phyloP scores from a whole-genome alignment of 2,113 vertebrate species.

The Willisornis vidua region DNA sequence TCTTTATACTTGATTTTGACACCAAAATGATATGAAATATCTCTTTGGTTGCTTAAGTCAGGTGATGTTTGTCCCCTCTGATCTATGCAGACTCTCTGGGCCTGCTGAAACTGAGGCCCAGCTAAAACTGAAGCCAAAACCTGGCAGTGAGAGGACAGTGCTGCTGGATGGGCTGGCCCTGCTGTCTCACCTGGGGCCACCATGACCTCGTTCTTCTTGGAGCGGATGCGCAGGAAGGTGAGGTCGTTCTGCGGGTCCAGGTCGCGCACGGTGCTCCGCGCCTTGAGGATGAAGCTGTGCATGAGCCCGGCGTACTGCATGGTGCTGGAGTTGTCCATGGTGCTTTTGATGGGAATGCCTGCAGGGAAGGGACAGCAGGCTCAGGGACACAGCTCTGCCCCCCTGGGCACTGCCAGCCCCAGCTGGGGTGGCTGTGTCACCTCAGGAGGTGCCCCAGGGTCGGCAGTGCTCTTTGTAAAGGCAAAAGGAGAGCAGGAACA shows the following conservation, averaged over 20 bases:
- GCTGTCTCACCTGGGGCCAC: constrained; percentile 88
- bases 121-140: too few relatives aligned
- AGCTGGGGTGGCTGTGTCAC: not conserved
- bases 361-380: not conserved
- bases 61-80: too few relatives aligned
- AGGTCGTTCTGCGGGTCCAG: constrained; percentile 96
- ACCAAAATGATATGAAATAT: too few relatives aligned
- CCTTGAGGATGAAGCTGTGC: constrained; percentile 92
- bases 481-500: not conserved
- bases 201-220: constrained; percentile 98
- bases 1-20: too few relatives aligned
- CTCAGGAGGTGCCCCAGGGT: not conserved
- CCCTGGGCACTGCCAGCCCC: not conserved
- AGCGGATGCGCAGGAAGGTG: constrained; percentile 91
- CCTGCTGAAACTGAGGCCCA: too few relatives aligned
- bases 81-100: too few relatives aligned
- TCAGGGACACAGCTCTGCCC: not conserved
- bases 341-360: constrained; percentile 97
- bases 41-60: too few relatives aligned
- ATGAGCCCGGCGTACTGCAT: constrained; percentile 90
- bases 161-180: not conserved
- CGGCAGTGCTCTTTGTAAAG: not conserved
- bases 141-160: not conserved
- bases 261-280: constrained; percentile 87
- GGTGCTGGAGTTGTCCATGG: constrained; percentile 90